Evolutionary conservation across 2,113 vertebrate species (phyloP).

Genomic region (Toxotes chatareus): DNA sequence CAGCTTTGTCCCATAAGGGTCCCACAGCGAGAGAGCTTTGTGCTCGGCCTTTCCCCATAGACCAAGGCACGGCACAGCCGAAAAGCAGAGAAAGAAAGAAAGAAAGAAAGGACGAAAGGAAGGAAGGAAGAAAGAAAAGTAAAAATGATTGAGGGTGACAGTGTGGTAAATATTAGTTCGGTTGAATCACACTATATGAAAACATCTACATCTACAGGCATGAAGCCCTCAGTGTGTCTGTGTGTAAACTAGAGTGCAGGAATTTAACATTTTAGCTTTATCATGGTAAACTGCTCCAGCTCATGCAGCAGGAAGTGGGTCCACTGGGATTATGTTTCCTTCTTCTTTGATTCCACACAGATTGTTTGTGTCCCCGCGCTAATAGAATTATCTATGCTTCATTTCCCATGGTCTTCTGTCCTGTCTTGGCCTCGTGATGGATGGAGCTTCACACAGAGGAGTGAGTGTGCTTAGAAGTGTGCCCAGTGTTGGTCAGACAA

Average conservation of each 20-base stretch:
- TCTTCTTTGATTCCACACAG: slow-evolving; percentile 81
- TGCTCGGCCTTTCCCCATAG: slow-evolving; percentile 71
- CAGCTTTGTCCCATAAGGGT: slow-evolving; percentile 84
- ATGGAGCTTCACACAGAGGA: slow-evolving; percentile 74
- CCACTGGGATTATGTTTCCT: slow-evolving; percentile 73
- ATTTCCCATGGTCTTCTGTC: slow-evolving; percentile 82
- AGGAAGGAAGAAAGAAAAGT: slow-evolving; percentile 15
- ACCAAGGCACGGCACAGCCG: slow-evolving; percentile 21
- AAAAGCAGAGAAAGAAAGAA: slow-evolving; percentile 17
- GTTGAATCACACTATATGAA: slow-evolving; percentile 17
- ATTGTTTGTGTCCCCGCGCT: slow-evolving; percentile 81
- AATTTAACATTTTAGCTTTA: slow-evolving; percentile 63
- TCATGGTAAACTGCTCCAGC: slow-evolving; percentile 67
- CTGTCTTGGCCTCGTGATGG: slow-evolving; percentile 78
- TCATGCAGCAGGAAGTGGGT: slow-evolving; percentile 72
- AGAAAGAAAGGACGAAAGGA: slow-evolving; percentile 25
- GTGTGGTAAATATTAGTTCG: slow-evolving; percentile 11
- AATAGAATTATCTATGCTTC: slow-evolving; percentile 85
- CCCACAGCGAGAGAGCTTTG: slow-evolving; percentile 79
- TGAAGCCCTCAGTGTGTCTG: slow-evolving; percentile 10
- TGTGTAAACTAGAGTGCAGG: slow-evolving; percentile 37
- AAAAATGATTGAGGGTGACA: not conserved
- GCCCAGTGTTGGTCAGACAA: slow-evolving; percentile 72
- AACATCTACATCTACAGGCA: slow-evolving; percentile 3
- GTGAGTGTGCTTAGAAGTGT: slow-evolving; percentile 74